Conservation (phyloP, 2,113 vertebrate genomes). For the Anhinga anhinga region DNA sequence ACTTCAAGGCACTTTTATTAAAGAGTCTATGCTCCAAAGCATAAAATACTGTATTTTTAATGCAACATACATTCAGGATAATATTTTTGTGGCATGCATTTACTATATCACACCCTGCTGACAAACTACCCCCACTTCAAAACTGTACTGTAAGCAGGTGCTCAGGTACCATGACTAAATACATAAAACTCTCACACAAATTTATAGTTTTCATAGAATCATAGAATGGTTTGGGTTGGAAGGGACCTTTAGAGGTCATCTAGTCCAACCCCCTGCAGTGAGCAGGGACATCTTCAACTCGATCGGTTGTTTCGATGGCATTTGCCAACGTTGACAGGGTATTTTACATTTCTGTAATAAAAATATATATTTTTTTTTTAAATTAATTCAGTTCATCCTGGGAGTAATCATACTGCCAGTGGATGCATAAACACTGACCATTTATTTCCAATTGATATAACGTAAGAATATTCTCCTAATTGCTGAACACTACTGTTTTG, state of each 20-base stretch:
- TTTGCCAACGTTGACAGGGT: neutral
- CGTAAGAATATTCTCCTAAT: neutral
- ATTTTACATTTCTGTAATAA: neutral
- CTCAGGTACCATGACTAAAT: neutral
- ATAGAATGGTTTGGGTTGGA: no score
- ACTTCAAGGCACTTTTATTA: neutral
- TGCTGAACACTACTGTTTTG: neutral
- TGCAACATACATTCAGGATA: neutral
- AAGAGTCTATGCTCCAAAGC: neutral
- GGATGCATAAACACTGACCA: neutral
- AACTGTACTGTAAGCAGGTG: neutral
- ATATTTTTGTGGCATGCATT: neutral
- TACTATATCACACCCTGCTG: neutral
- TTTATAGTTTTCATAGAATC: neutral
- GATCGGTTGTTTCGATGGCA: no score
- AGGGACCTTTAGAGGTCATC: no score
- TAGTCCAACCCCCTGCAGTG: no score
- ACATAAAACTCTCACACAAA: neutral
- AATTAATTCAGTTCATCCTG: neutral
- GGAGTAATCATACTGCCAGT: neutral
- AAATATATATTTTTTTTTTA: neutral
- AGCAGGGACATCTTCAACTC: no score
- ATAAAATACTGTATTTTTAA: neutral
- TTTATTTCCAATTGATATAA: neutral
- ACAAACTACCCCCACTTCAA: neutral